Percentiles rank a stretch among this genome's conserved stretches.
phyloP scores from a whole-genome alignment of 1,140 invertebrate genomes.

The Drosophila azteca region DNA sequence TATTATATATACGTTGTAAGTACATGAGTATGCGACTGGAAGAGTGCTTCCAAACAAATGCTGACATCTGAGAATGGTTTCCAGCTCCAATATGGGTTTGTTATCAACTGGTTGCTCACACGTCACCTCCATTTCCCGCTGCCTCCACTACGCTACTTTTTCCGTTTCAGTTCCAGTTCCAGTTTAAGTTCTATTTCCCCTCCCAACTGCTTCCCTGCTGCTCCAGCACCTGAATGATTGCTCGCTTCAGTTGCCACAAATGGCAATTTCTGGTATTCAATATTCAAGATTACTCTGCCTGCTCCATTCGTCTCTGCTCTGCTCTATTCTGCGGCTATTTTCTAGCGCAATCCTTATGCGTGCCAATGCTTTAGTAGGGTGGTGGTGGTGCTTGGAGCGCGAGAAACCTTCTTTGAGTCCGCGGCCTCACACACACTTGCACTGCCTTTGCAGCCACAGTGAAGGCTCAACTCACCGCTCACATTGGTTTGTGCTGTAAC shows the following conservation, averaged over 20 bases:
- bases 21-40: too few species aligned
- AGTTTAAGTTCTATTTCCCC: conserved; percentile 10
- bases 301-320: conserved; percentile 28
- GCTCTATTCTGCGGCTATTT: conserved; percentile 12
- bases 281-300: conserved; percentile 26
- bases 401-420: too few species aligned
- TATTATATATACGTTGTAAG: too few species aligned
- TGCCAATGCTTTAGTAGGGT: neutral
- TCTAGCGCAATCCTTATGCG: conserved; percentile 24
- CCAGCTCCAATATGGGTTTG: conserved; percentile 20
- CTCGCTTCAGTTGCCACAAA: conserved; percentile 49
- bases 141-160: conserved; percentile 22
- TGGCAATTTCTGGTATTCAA: conserved; percentile 63
- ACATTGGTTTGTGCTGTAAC: too few species aligned
- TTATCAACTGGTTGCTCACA: conserved; percentile 38
- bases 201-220: neutral
- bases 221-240: conserved; percentile 37
- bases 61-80: neutral
- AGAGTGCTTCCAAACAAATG: too few species aligned
- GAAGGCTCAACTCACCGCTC: too few species aligned
- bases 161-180: conserved; percentile 2
- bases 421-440: too few species aligned
- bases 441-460: too few species aligned
- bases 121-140: neutral
- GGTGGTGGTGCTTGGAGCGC: too few species aligned